A percentile compares a stretch with the other conserved stretches of the same genome.
phyloP scores from a whole-genome alignment of 2,797 vertebrate genomes.

The Cyprinodon diabolis region DNA sequence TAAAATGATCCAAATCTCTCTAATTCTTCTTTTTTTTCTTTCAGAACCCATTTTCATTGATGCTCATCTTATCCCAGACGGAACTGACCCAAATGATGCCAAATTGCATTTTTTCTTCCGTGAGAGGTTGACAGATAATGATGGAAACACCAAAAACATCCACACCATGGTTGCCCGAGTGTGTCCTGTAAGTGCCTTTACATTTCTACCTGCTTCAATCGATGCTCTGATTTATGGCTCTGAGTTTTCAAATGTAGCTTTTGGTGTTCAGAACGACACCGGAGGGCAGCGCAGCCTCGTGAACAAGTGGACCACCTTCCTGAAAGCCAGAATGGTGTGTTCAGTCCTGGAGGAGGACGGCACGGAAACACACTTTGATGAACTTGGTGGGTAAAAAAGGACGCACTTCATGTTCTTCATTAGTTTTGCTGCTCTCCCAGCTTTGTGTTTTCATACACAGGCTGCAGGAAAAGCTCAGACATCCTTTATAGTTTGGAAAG shows the following conservation, averaged over 20 bases:
- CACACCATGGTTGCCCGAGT: slow-evolving; percentile 97
- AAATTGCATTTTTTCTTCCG: slow-evolving; percentile 98
- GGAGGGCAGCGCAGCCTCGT: slow-evolving; percentile 96
- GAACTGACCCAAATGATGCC: slow-evolving; percentile 92
- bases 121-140: slow-evolving; percentile 93
- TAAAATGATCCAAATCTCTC: neutral
- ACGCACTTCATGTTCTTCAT: neutral
- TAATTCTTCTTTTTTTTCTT: slow-evolving; percentile 13
- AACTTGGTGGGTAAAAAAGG: slow-evolving; percentile 84
- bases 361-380: slow-evolving; percentile 96
- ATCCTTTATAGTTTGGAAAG: slow-evolving; percentile 18
- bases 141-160: slow-evolving; percentile 92
- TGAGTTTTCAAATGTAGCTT: neutral
- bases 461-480: slow-evolving; percentile 18
- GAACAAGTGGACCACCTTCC: slow-evolving; percentile 98
- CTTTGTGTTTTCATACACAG: neutral
- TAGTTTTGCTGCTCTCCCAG: neutral
- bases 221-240: neutral
- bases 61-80: slow-evolving; percentile 94
- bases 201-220: neutral
- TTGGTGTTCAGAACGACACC: slow-evolving; percentile 85
- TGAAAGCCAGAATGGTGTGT: slow-evolving; percentile 95
- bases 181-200: slow-evolving; percentile 89
- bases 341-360: slow-evolving; percentile 96
- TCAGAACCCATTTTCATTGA: slow-evolving; percentile 96